Conservation (phyloP, 2,113 vertebrate species). For the Cavia aperea region DNA sequence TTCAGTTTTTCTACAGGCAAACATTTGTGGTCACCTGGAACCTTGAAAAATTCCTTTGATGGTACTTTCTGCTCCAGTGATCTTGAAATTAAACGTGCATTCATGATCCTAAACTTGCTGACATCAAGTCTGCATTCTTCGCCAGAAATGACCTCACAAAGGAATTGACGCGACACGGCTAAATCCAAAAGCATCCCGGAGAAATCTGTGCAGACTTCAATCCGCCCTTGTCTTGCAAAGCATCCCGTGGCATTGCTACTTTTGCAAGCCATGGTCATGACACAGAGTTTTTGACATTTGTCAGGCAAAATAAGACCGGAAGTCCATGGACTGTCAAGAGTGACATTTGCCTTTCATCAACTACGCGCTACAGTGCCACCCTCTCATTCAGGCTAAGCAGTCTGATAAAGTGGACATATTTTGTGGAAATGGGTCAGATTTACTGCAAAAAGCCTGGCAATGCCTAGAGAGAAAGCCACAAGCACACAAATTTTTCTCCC, state of each 20-base stretch:
- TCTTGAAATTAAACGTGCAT: slow-evolving; percentile 40
- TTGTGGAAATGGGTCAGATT: no score
- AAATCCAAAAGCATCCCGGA: not conserved
- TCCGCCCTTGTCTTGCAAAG: not conserved
- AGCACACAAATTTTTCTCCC: no score
- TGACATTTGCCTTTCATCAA: not conserved
- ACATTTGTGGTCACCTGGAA: slow-evolving; percentile 45
- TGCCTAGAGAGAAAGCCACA: no score
- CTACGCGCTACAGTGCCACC: not conserved
- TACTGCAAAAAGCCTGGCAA: no score
- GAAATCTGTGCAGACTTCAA: not conserved
- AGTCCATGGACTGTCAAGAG: not conserved
- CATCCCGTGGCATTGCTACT: not conserved
- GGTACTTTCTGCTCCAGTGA: slow-evolving; percentile 53
- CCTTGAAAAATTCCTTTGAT: slow-evolving; percentile 37
- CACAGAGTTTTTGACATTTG: not conserved
- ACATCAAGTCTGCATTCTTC: slow-evolving; percentile 30
- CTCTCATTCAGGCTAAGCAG: not conserved
- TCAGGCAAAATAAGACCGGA: not conserved
- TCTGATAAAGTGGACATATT: no score
- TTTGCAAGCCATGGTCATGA: not conserved
- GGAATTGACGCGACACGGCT: slow-evolving; percentile 9
- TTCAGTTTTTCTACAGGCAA: not conserved
- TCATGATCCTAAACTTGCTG: slow-evolving; percentile 39
- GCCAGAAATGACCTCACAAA: slow-evolving; percentile 64